These are phyloP conservation scores for Lates calcarifer DNA, from an alignment of 2,113 vertebrate genomes.

Conservation along the genomic window DNA sequence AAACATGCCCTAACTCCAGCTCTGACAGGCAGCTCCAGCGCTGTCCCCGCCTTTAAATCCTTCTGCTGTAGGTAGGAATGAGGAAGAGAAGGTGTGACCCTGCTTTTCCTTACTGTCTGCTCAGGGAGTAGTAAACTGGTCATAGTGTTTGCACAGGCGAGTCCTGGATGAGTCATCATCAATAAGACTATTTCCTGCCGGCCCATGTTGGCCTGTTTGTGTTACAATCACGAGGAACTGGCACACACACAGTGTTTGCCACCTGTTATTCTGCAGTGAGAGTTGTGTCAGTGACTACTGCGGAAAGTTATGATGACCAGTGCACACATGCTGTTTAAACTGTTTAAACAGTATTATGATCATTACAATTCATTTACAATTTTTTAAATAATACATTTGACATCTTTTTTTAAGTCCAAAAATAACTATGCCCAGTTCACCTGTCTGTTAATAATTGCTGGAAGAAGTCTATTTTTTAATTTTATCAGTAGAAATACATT, in stretches of 20 bases:
- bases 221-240: constrained; percentile 18
- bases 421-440: not conserved
- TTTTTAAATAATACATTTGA: not conserved
- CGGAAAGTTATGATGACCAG: constrained; percentile 4
- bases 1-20: not conserved
- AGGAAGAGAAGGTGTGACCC: constrained; percentile 51
- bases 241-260: constrained; percentile 3
- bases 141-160: constrained; percentile 60
- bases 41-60: constrained; percentile 11
- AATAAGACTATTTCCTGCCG: constrained; percentile 54
- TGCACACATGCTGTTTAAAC: not conserved
- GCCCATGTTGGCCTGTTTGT: constrained; percentile 3
- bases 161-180: constrained; percentile 54
- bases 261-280: constrained; percentile 38
- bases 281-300: not conserved
- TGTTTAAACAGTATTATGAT: not conserved
- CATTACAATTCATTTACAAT: too few relatives aligned
- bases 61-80: constrained; percentile 45
- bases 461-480: not conserved
- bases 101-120: constrained; percentile 27
- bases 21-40: constrained; percentile 14
- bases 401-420: not conserved
- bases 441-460: not conserved
- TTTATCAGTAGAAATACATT: not conserved
- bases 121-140: constrained; percentile 17